A percentile compares a stretch with the other conserved stretches of the same genome.
Evolutionary conservation across 2,797 vertebrate genomes (phyloP).

Genomic region (Taeniopygia guttata): DNA sequence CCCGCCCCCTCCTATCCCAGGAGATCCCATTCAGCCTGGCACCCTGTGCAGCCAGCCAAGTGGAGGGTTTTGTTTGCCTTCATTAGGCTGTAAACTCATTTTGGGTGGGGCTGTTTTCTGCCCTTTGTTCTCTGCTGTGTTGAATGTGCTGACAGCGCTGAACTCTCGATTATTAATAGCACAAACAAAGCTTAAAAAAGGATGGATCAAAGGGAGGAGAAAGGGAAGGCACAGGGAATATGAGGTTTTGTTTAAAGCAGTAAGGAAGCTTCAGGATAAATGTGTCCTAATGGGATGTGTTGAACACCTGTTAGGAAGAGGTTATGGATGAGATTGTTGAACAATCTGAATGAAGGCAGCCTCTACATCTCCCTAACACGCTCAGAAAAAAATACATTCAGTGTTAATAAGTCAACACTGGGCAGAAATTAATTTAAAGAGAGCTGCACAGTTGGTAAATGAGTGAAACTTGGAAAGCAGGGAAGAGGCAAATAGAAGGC

Average conservation of each 20-base stretch:
- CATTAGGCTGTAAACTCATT: constrained; percentile 62
- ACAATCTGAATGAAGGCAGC: not conserved
- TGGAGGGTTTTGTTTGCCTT: constrained; percentile 59
- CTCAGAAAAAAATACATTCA: not conserved
- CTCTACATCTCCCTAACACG: not conserved
- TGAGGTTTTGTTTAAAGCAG: constrained; percentile 36
- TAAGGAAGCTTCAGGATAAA: constrained; percentile 29
- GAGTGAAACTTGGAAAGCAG: not conserved
- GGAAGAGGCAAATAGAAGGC: not conserved
- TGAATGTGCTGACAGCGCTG: constrained; percentile 61
- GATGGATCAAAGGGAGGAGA: constrained; percentile 53
- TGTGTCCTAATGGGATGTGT: constrained; percentile 5
- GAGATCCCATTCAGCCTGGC: constrained; percentile 16
- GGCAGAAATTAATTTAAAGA: not conserved
- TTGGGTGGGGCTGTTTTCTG: constrained; percentile 62
- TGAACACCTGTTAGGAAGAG: constrained; percentile 42
- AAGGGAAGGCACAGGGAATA: constrained; percentile 46
- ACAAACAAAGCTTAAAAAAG: constrained; percentile 45
- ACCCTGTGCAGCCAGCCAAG: constrained; percentile 12
- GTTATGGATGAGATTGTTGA: not conserved
- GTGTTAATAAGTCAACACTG: not conserved
- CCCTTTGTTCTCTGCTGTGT: constrained; percentile 56
- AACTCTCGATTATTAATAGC: constrained; percentile 62
- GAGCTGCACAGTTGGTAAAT: not conserved
- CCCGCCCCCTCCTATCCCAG: not conserved